phyloP scores from a whole-genome alignment of 2,888 invertebrate species.

The Matsumyia berberina region DNA sequence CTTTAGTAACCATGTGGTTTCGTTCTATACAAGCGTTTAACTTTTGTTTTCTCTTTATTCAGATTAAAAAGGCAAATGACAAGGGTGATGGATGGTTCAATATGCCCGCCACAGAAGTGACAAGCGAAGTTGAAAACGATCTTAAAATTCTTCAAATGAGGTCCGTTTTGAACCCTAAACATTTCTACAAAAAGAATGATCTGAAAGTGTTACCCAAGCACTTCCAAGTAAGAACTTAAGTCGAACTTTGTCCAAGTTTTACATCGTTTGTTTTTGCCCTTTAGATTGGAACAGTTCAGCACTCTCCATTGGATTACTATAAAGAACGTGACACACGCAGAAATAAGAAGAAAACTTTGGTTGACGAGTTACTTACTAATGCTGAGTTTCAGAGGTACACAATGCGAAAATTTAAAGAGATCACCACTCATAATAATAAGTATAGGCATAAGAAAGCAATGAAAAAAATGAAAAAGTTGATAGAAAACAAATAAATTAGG shows the following conservation, averaged over 20 bases:
- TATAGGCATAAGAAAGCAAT: conserved; percentile 90
- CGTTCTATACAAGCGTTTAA: no score
- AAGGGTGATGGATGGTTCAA: conserved; percentile 96
- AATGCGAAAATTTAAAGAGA: conserved; percentile 92
- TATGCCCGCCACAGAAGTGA: conserved; percentile 94
- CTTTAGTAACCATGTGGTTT: no score
- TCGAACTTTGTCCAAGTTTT: no score
- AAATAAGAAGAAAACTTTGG: conserved; percentile 94
- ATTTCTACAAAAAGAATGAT: conserved; percentile 97
- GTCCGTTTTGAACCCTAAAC: conserved; percentile 94
- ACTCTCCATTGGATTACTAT: conserved; percentile 94
- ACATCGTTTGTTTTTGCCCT: neutral
- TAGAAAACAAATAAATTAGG: conserved; percentile 80
- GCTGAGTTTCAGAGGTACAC: conserved; percentile 93
- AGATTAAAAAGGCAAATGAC: conserved; percentile 90
- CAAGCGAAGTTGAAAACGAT: conserved; percentile 94
- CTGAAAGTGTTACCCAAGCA: conserved; percentile 94
- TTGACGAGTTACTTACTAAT: conserved; percentile 96
- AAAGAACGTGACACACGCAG: conserved; percentile 92
- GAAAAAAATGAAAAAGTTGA: conserved; percentile 88
- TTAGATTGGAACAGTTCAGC: conserved; percentile 92
- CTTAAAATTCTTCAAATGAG: conserved; percentile 96
- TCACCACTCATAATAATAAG: conserved; percentile 88
- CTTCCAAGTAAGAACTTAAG: conserved; percentile 89
- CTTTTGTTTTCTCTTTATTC: no score